Evolutionary conservation across 2,797 vertebrate species (phyloP).

Genomic region (Typhlichthys subterraneus): DNA sequence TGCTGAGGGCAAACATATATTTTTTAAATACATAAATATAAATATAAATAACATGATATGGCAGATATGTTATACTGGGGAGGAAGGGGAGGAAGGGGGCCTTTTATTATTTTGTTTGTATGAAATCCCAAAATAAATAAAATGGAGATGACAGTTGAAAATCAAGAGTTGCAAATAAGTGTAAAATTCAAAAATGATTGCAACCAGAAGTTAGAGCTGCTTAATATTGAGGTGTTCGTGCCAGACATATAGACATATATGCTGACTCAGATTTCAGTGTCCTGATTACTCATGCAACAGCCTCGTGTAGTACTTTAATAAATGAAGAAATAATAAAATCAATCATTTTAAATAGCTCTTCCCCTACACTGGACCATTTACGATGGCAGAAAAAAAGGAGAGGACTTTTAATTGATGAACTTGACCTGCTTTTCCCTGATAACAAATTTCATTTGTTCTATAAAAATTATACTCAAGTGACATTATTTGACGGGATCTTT

Average conservation of each 20-base stretch:
- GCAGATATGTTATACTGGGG: background rate
- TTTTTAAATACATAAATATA: background rate
- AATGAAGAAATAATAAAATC: constrained; percentile 83
- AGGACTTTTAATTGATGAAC: constrained; percentile 82
- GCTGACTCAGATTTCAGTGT: constrained; percentile 77
- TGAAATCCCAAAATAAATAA: no score
- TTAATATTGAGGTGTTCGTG: constrained; percentile 47
- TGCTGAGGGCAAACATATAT: background rate
- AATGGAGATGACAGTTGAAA: no score
- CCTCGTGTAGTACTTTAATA: constrained; percentile 77
- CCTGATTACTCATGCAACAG: constrained; percentile 74
- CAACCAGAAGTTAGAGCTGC: constrained; percentile 36
- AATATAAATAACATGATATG: background rate
- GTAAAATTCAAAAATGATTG: constrained; percentile 31
- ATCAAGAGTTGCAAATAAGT: constrained; percentile 17
- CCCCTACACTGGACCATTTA: constrained; percentile 62
- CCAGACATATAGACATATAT: constrained; percentile 55
- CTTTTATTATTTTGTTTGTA: no score
- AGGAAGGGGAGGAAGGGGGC: no score
- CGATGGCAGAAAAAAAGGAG: constrained; percentile 49
- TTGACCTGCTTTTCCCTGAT: constrained; percentile 82
- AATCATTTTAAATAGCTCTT: constrained; percentile 79
- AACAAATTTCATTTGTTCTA: constrained; percentile 85
- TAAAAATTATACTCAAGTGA: constrained; percentile 84
- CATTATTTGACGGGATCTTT: constrained; percentile 84